phyloP scores from a whole-genome alignment of 2,797 vertebrate genomes.

The Gymnoscopelus braueri region DNA sequence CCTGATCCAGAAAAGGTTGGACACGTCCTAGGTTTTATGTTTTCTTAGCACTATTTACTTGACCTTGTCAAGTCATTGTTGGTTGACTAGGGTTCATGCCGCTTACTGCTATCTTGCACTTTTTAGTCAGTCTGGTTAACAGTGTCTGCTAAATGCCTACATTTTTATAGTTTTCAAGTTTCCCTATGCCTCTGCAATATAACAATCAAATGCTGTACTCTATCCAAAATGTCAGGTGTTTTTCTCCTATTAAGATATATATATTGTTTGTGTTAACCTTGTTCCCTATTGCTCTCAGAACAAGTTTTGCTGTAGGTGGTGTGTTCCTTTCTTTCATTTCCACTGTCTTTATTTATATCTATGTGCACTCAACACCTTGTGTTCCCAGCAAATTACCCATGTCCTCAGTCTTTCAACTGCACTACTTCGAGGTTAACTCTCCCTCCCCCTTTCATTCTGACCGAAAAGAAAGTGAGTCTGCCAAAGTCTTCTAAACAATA shows the following conservation, averaged over 20 bases:
- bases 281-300: background rate
- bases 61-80: background rate
- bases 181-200: background rate
- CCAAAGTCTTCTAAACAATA: no score
- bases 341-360: constrained; percentile 31
- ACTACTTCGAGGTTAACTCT: constrained; percentile 47
- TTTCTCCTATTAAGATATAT: background rate
- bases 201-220: constrained; percentile 6
- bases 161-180: background rate
- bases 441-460: constrained; percentile 28
- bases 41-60: no score
- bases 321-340: constrained; percentile 5
- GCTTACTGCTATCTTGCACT: no score
- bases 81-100: background rate
- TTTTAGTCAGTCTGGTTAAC: background rate
- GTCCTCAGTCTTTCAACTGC: constrained; percentile 25
- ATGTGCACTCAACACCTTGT: constrained; percentile 57
- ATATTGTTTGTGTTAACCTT: background rate
- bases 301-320: background rate
- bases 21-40: no score
- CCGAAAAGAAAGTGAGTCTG: constrained; percentile 26
- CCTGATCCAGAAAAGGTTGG: no score
- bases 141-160: background rate
- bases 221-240: background rate
- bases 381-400: constrained; percentile 68